Conservation (phyloP, 2,113 vertebrate genomes). For the Scomber colias region DNA sequence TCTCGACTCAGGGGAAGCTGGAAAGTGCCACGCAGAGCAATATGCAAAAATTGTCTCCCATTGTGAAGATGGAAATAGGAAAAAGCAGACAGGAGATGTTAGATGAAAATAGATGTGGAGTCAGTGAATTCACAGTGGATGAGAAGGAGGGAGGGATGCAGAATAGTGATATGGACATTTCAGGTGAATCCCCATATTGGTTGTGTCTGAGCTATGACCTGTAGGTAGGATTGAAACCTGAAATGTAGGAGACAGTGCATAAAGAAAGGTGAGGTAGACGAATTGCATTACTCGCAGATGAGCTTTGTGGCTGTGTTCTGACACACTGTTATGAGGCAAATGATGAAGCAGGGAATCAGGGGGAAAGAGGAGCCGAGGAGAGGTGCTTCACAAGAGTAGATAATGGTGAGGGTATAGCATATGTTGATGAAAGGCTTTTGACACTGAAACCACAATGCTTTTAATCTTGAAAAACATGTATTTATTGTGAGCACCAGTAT, state of each 20-base stretch:
- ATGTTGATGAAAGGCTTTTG: conserved; percentile 34
- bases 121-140: conserved; percentile 39
- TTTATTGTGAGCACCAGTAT: conserved; percentile 49
- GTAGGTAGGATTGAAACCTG: conserved; percentile 1
- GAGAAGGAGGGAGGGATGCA: neutral
- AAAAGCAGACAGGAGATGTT: conserved; percentile 29
- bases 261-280: conserved; percentile 21
- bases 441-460: conserved; percentile 50
- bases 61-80: conserved; percentile 25
- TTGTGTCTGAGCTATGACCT: conserved; percentile 18
- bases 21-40: conserved; percentile 40
- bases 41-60: conserved; percentile 31
- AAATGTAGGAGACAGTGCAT: conserved; percentile 25
- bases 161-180: conserved; percentile 33
- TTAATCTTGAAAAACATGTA: conserved; percentile 63
- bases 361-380: conserved; percentile 12
- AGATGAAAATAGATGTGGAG: conserved; percentile 53
- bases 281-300: conserved; percentile 56
- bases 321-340: conserved; percentile 48
- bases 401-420: conserved; percentile 23
- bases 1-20: conserved; percentile 34
- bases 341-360: conserved; percentile 27
- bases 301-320: conserved; percentile 56
- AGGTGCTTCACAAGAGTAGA: conserved; percentile 32
- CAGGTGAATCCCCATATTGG: conserved; percentile 1